Evolutionary conservation across 2,113 vertebrate species (phyloP).

Genomic region (Aldabrachelys gigantea): DNA sequence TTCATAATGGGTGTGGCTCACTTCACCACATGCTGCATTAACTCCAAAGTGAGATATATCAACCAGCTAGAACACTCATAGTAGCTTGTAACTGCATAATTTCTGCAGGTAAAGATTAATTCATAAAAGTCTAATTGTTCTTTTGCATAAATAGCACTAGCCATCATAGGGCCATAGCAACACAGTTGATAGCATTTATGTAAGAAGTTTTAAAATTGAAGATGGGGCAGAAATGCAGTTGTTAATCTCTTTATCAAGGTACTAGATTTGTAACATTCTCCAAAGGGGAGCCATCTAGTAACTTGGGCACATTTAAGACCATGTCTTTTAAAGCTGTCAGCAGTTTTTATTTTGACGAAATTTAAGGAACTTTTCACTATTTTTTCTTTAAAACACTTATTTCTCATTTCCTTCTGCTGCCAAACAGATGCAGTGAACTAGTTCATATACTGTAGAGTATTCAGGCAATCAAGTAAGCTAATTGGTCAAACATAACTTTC

Average conservation of each 20-base stretch:
- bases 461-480: not conserved
- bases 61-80: slow-evolving; percentile 1
- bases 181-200: not conserved
- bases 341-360: not conserved
- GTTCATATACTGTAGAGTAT: not conserved
- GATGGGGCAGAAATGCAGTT: not conserved
- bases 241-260: not conserved
- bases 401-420: not conserved
- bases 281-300: not conserved
- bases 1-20: slow-evolving; percentile 49
- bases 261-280: not conserved
- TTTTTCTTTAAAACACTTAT: not conserved
- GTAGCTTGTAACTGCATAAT: slow-evolving; percentile 39
- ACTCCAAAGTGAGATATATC: slow-evolving; percentile 38
- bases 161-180: rapidly evolving
- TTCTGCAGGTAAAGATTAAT: slow-evolving; percentile 45
- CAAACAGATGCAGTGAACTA: slow-evolving; percentile 33
- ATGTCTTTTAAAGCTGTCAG: not conserved
- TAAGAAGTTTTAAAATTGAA: not conserved
- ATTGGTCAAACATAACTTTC: not conserved
- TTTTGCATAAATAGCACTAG: not conserved
- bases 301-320: not conserved
- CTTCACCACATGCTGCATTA: slow-evolving; percentile 30
- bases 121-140: not conserved
- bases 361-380: not conserved